A percentile compares a stretch with the other conserved stretches of the same genome.
Evolutionary conservation across 2,888 invertebrate species (phyloP).

Genomic region (Caenorhabditis parvicauda): DNA sequence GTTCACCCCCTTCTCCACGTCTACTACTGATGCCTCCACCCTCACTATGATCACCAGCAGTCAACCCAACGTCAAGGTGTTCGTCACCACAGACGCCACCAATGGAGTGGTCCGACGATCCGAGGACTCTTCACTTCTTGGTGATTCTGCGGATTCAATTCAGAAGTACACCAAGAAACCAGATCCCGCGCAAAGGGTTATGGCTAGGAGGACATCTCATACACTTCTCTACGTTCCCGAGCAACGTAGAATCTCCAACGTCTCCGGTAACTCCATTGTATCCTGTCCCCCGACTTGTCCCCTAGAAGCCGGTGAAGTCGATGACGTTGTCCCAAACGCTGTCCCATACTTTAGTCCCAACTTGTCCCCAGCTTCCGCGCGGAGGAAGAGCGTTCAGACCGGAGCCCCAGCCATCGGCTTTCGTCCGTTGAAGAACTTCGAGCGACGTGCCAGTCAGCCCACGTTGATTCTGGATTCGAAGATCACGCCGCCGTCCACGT

Average conservation of each 20-base stretch:
- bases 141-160: background rate
- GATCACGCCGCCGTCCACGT: background rate
- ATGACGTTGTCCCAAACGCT: slow-evolving; percentile 15
- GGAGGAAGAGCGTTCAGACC: slow-evolving; percentile 53
- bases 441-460: slow-evolving; percentile 56
- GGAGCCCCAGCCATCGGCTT: slow-evolving; percentile 59
- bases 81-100: slow-evolving; percentile 27
- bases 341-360: slow-evolving; percentile 23
- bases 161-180: slow-evolving; percentile 30
- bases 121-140: too few relatives aligned
- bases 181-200: slow-evolving; percentile 37
- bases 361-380: slow-evolving; percentile 30
- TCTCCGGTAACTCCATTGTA: slow-evolving; percentile 49
- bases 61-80: slow-evolving; percentile 36
- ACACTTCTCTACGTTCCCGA: slow-evolving; percentile 56
- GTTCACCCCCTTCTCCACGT: background rate
- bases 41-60: too few relatives aligned
- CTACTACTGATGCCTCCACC: too few relatives aligned
- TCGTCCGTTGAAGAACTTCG: slow-evolving; percentile 47
- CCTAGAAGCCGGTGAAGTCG: slow-evolving; percentile 38
- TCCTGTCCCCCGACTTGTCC: slow-evolving; percentile 53
- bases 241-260: slow-evolving; percentile 47
- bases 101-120: slow-evolving; percentile 22
- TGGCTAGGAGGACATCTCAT: slow-evolving; percentile 47
- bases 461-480: slow-evolving; percentile 22